These are phyloP conservation scores for Gisinianus flammeolus DNA, from an alignment of 2,888 invertebrate species.

Conservation along the genomic window DNA sequence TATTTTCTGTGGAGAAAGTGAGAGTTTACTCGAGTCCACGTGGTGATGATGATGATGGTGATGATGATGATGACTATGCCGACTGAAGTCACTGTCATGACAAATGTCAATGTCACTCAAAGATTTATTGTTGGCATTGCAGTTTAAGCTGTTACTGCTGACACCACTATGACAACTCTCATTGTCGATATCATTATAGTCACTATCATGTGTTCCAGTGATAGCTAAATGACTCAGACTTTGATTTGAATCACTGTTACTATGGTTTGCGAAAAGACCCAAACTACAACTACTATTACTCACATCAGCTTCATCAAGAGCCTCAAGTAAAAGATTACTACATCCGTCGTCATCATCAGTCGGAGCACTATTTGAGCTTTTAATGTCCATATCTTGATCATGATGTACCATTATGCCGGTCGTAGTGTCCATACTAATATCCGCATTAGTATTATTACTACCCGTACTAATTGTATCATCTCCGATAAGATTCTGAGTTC, in stretches of 20 bases:
- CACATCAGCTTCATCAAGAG: constrained; percentile 33
- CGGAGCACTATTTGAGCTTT: constrained; percentile 16
- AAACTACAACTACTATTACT: constrained; percentile 37
- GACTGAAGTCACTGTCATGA: constrained; percentile 17
- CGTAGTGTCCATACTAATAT: constrained; percentile 11
- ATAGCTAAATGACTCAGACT: constrained; percentile 39
- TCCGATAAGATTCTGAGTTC: not conserved
- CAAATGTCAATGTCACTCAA: constrained; percentile 34
- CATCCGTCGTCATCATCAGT: constrained; percentile 30
- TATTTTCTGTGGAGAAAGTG: constrained; percentile 51
- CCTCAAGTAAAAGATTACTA: constrained; percentile 28
- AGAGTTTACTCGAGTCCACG: not conserved
- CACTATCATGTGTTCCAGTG: constrained; percentile 21
- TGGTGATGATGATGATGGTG: not conserved
- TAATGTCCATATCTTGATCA: not conserved
- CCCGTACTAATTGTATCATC: not conserved
- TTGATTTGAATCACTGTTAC: constrained; percentile 35
- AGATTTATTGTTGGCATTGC: constrained; percentile 20
- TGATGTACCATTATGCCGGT: not conserved
- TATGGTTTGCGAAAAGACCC: constrained; percentile 31
- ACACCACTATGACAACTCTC: constrained; percentile 49
- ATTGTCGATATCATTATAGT: constrained; percentile 38
- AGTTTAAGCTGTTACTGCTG: constrained; percentile 42
- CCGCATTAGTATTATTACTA: not conserved
- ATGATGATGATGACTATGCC: constrained; percentile 9